These are phyloP conservation scores for Kryptolebias ocellatus DNA, from an alignment of 2,797 vertebrate genomes.

Conservation along the genomic window DNA sequence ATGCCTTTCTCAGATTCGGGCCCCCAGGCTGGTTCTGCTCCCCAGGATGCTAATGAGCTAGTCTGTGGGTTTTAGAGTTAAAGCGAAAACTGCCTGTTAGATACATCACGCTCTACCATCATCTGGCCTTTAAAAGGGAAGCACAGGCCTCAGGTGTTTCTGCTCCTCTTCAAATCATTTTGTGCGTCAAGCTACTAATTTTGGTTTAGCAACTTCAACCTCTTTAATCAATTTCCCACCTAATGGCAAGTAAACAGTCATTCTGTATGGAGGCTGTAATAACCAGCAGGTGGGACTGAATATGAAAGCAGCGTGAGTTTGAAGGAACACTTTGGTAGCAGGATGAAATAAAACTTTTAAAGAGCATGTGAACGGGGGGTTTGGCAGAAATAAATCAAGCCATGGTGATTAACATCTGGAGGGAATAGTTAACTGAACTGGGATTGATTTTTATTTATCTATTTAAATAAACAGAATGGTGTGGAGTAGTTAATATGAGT, in stretches of 20 bases:
- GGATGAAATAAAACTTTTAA: slow-evolving; percentile 24
- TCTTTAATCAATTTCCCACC: slow-evolving; percentile 25
- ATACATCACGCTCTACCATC: slow-evolving; percentile 11
- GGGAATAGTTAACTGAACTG: background rate
- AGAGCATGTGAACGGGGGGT: slow-evolving; percentile 1
- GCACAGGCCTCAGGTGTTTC: slow-evolving; percentile 11
- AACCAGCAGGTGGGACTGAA: slow-evolving; percentile 26
- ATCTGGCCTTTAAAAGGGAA: slow-evolving; percentile 18
- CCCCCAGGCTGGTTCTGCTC: slow-evolving; percentile 28
- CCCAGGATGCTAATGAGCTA: slow-evolving; percentile 45
- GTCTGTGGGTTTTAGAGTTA: slow-evolving; percentile 23
- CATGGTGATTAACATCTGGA: background rate
- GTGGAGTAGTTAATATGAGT: no score
- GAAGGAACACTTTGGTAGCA: slow-evolving; percentile 4
- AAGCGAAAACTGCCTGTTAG: slow-evolving; percentile 30
- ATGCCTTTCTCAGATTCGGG: slow-evolving; percentile 27
- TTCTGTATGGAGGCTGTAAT: slow-evolving; percentile 19
- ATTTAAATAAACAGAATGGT: no score
- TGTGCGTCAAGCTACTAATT: slow-evolving; percentile 13
- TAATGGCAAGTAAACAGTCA: slow-evolving; percentile 39
- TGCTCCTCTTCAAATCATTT: slow-evolving; percentile 30
- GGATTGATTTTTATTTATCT: background rate
- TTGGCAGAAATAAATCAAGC: background rate
- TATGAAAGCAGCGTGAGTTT: slow-evolving; percentile 9
- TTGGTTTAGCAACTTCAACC: slow-evolving; percentile 12